Conservation (phyloP, 2,113 vertebrate species). For the Monarcha castaneiventris region DNA sequence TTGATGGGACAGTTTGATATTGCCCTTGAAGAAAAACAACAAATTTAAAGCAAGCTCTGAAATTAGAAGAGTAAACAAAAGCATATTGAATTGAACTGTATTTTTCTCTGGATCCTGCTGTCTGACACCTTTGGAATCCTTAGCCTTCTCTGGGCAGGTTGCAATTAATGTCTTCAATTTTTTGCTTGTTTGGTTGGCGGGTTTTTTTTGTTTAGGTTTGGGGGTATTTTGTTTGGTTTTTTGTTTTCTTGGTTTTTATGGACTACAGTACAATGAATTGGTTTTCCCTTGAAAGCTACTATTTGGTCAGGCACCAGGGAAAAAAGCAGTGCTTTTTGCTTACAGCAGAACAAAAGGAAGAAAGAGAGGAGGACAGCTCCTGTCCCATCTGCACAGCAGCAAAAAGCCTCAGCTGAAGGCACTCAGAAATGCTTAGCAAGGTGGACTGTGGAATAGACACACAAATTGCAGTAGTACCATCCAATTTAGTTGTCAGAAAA, state of each 20-base stretch:
- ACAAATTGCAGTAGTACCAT: not conserved
- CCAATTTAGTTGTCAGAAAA: not conserved
- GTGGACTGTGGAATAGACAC: not conserved
- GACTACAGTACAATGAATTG: not conserved
- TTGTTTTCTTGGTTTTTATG: not conserved
- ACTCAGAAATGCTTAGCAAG: not conserved
- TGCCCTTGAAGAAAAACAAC: not conserved
- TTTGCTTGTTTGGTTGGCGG: not conserved
- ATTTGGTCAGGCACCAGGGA: not conserved
- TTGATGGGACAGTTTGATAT: not conserved
- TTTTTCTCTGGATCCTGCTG: not conserved
- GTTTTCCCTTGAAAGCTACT: not conserved
- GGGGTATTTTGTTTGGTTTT: not conserved
- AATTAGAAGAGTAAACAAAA: conserved; percentile 18
- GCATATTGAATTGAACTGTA: not conserved
- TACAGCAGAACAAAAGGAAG: not conserved
- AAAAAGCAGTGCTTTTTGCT: not conserved
- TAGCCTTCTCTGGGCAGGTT: not conserved
- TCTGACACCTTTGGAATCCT: not conserved
- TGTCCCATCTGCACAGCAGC: not conserved
- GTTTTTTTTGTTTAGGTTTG: not conserved
- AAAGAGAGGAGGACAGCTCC: not conserved
- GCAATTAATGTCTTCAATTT: not conserved
- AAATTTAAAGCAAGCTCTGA: not conserved
- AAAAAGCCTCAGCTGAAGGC: not conserved